Evolutionary conservation across 2,113 vertebrate genomes (phyloP), one percentile per base, ranked within the genome.

Genomic region (Etheostoma cragini): DNA sequence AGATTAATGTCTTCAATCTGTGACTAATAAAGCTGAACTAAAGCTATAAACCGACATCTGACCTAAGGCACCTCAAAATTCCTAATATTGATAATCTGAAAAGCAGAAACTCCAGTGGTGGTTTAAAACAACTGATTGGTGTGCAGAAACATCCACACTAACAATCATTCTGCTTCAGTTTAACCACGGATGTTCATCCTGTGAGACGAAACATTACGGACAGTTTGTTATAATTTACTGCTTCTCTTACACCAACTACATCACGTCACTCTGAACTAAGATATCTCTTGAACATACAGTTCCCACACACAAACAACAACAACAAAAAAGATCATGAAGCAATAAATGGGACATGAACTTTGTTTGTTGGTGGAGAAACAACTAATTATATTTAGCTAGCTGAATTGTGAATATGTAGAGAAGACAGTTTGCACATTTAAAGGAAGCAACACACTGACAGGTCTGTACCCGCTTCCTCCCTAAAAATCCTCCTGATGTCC

Each of bases 21-120:
- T 76, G 62, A 72, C 3, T 35, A 78, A 76, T 3, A 17, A 45
- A 85, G 61, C 58, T 21, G 24, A 72, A 63, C 38, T 62, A 19
- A 75, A 66, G 66, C 57, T 45, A 26, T 61, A 52, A 3, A 21
- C 46, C 5, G 21, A 67, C 71, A 22, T 46, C 24, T 50, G 54
- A 76, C 21, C 58, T 63, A 84, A 90, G 71, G 71, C 81, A 90
- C 83, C 68, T 66, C 22, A 49, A 69, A 60, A 26, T 49, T 58
- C 1, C 14, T 45, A 21, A 77, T 49, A 38, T 46, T n/a, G 4
- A 35, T 8, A 26, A 68, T 30, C 33, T 54, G 24, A 79, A 60
- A 82, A 21, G 61, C 47, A 75, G 69, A 77, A 76, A 69, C 67
- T 65, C n/a, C 38, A 46, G 46, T 19, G 58, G 22, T 26, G 54